These are phyloP conservation scores for Julus scandinavius DNA, from an alignment of 2,888 invertebrate genomes.

Conservation along the genomic window DNA sequence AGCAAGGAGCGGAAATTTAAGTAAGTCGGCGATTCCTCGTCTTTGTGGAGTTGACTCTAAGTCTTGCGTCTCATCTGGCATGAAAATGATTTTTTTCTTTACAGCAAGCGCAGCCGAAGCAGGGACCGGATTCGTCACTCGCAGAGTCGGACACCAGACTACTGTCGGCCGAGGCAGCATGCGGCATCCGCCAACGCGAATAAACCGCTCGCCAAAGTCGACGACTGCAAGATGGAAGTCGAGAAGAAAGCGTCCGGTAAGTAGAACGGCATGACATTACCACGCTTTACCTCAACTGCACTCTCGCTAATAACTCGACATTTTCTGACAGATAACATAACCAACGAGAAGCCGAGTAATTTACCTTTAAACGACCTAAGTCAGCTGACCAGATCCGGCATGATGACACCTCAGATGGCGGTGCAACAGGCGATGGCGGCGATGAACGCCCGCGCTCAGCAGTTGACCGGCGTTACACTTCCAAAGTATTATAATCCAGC, in stretches of 20 bases:
- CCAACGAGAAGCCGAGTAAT: constrained; percentile 62
- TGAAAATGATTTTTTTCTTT: no score
- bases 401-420: constrained; percentile 66
- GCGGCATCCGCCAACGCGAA: neutral
- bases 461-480: constrained; percentile 69
- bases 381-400: constrained; percentile 57
- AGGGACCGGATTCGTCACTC: constrained; percentile 37
- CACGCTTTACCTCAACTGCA: neutral
- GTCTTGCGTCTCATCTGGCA: no score
- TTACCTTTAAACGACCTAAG: constrained; percentile 62
- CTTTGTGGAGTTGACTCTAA: no score
- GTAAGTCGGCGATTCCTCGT: neutral
- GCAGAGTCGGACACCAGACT: neutral
- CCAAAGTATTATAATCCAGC: constrained; percentile 81
- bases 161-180: constrained; percentile 33
- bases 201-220: constrained; percentile 34
- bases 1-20: constrained; percentile 24
- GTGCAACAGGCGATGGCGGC: constrained; percentile 67
- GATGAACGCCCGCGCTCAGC: constrained; percentile 66
- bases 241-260: neutral
- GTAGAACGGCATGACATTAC: neutral
- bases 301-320: neutral
- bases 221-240: constrained; percentile 57
- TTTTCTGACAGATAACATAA: constrained; percentile 53
- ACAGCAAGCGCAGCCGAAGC: constrained; percentile 48